Evolutionary conservation across 2,888 invertebrate species (phyloP).

Genomic region (Tetrapedia diversipes): DNA sequence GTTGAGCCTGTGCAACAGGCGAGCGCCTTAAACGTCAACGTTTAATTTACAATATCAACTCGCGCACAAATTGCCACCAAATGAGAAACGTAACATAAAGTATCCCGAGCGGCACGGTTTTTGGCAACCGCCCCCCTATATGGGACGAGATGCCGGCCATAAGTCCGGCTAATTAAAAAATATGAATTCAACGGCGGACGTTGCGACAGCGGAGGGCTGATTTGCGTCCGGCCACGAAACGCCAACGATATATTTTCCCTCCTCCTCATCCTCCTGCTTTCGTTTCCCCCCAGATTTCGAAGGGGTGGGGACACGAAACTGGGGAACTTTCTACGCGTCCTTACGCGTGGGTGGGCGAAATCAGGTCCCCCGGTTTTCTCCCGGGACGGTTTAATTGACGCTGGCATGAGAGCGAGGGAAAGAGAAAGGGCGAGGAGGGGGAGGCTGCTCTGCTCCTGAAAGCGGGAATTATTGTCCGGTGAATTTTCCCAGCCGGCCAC

Average conservation of each 20-base stretch:
- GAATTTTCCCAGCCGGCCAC: constrained; percentile 44
- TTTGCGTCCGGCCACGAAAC: constrained; percentile 50
- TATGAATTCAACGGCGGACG: constrained; percentile 53
- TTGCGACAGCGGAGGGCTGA: constrained; percentile 55
- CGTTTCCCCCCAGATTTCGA: not conserved
- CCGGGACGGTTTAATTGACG: constrained; percentile 56
- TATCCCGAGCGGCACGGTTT: too few relatives aligned
- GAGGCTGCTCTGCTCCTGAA: constrained; percentile 22
- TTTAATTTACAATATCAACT: too few relatives aligned
- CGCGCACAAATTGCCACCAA: too few relatives aligned
- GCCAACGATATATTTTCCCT: constrained; percentile 33
- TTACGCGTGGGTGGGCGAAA: constrained; percentile 68
- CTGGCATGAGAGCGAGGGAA: not conserved
- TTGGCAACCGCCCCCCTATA: too few relatives aligned
- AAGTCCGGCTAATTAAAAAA: constrained; percentile 70
- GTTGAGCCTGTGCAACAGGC: too few relatives aligned
- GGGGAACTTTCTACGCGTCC: constrained; percentile 64
- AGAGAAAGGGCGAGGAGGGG: not conserved
- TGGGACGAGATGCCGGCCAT: constrained; percentile 53
- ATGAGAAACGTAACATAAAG: too few relatives aligned
- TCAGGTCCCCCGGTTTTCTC: constrained; percentile 63
- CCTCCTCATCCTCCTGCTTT: not conserved
- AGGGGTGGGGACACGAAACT: constrained; percentile 26
- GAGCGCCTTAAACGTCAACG: too few relatives aligned
- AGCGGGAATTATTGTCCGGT: constrained; percentile 41